Base-by-base conservation (phyloP, 64 coral and sea anemone species). In the Montipora capricornis region DNA sequence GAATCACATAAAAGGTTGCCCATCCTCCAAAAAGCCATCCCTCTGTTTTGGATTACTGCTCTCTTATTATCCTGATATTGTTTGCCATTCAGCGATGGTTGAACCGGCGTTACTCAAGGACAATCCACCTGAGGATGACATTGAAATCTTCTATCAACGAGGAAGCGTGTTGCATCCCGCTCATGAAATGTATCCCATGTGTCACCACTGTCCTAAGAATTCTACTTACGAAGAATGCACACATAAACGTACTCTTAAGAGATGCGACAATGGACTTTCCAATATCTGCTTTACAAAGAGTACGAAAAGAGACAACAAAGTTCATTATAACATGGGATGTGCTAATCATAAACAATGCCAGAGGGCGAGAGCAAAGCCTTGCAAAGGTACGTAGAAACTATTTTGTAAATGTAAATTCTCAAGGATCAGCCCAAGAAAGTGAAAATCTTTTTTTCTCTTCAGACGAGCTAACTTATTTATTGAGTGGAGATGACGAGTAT, bases 241-340 rank as follows among this genome's bases (percentile, higher is more conserved):
- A 1, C 77, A 91, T 17, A 87, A 89, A 71, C 83, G 70, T 11
- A 99, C 98, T 0, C 61, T 99, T 20, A 89, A 94, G 66, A 90
- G 79, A 78, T 99, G 98, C 52, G 67, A 96, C 80, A 78, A 75
- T 49, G 98, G 92, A 12, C 74, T 99, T 49, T 92, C 92, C 9
- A 99, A 99, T 80, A 99, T 99, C 89, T 99, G 98, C 80, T 99
- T 81, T 44, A 99, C 98, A 5, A 96, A 94, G 78, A 99, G 98
- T 80, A 86, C 92, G 7, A 94, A 95, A 52, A 93, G 95, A 79
- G 58, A 80, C 47, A 87, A 85, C 3, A 84, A 92, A 37, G 49
- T 96, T 68, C 95, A 96, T 47, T 99, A 99, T 81, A 89, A 96
- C 80, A 99, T 99, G 98, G 98, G 98, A 12, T 99, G 98, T 37